Evolutionary conservation across 2,888 invertebrate genomes (phyloP).

Genomic region (Platycnemis pennipes): DNA sequence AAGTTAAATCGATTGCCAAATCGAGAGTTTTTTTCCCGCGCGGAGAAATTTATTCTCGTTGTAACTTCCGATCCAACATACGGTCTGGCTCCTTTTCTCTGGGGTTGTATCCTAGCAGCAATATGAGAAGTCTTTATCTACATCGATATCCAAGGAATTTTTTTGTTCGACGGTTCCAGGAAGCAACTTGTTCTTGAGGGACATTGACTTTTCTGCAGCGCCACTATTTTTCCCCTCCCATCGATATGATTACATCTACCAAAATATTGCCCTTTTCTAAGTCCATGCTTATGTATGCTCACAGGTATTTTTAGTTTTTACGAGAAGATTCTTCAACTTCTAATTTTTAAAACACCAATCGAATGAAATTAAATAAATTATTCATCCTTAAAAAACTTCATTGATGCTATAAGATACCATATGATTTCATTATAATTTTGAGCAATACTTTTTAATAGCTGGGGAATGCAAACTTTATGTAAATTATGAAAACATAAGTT

Average conservation of each 20-base stretch:
- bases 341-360: too few species aligned
- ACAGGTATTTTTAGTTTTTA: too few species aligned
- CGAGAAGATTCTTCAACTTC: too few species aligned
- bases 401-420: too few species aligned
- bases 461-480: too few species aligned
- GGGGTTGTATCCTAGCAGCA: neutral
- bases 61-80: neutral
- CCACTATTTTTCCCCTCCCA: neutral
- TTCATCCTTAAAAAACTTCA: too few species aligned
- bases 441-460: too few species aligned
- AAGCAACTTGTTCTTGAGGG: neutral
- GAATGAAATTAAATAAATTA: too few species aligned
- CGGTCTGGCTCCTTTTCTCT: neutral
- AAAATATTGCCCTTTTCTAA: neutral
- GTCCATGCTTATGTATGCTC: too few species aligned
- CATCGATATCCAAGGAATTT: neutral
- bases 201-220: neutral
- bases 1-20: conserved; percentile 12
- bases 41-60: neutral
- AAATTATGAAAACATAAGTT: too few species aligned
- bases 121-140: neutral
- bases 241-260: neutral
- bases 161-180: neutral
- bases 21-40: neutral
- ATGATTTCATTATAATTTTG: too few species aligned